Percentiles rank a stretch among this genome's conserved stretches.
Conservation (phyloP, 2,113 vertebrate species). For the Alouatta palliata region DNA sequence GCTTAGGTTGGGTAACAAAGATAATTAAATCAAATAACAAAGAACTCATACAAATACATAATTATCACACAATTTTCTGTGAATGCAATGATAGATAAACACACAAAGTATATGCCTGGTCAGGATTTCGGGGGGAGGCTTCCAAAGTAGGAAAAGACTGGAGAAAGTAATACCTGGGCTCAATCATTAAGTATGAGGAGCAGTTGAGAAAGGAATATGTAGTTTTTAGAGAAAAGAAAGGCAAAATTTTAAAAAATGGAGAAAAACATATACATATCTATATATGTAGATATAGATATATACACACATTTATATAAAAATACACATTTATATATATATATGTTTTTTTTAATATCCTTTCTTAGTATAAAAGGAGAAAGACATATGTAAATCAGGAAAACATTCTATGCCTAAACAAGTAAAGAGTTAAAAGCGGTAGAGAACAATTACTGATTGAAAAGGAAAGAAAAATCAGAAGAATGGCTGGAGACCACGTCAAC, state of each 20-base stretch:
- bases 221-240: not conserved
- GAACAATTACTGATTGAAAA: not conserved
- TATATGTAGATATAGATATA: not conserved
- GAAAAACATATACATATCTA: not conserved
- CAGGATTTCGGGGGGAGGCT: not conserved
- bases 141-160: not conserved
- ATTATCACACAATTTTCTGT: not conserved
- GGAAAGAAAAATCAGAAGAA: not conserved
- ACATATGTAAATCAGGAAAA: not conserved
- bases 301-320: not conserved
- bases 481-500: not conserved
- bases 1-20: not conserved
- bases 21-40: not conserved
- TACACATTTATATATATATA: not conserved
- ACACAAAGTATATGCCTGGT: not conserved
- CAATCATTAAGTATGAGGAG: not conserved
- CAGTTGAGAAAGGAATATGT: not conserved
- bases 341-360: not conserved
- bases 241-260: not conserved
- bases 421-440: not conserved
- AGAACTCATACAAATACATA: not conserved
- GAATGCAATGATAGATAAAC: not conserved
- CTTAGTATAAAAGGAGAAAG: not conserved
- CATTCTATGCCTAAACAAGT: not conserved
- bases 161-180: not conserved